A percentile compares a stretch with the other conserved stretches of the same genome.
Conservation (phyloP, 2,797 vertebrate species). For the Crenichthys baileyi region DNA sequence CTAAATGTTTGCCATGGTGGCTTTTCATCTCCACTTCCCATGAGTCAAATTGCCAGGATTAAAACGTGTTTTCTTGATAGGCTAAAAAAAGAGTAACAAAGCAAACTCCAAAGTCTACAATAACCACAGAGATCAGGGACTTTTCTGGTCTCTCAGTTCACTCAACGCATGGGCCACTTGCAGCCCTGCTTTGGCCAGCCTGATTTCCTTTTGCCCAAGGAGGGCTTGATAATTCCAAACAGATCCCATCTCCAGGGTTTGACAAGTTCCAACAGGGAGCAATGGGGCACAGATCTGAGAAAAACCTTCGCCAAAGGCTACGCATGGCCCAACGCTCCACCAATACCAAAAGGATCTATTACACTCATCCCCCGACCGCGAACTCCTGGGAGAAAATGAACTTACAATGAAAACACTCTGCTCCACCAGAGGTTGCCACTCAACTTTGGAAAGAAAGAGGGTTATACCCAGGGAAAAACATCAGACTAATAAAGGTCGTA, state of each 20-base stretch:
- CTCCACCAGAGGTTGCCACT: conserved; percentile 68
- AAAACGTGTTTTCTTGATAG: conserved; percentile 60
- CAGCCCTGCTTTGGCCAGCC: conserved; percentile 59
- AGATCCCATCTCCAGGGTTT: conserved; percentile 70
- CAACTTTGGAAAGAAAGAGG: conserved; percentile 52
- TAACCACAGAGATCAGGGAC: conserved; percentile 45
- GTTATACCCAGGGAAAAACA: conserved; percentile 33
- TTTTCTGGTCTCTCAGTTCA: conserved; percentile 54
- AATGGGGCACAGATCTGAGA: conserved; percentile 68
- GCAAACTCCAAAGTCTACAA: conserved; percentile 46
- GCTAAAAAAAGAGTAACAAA: conserved; percentile 49
- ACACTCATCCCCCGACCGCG: conserved; percentile 68
- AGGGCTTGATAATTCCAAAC: conserved; percentile 72
- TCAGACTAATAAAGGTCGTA: conserved; percentile 17
- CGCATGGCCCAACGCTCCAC: conserved; percentile 59
- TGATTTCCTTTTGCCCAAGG: conserved; percentile 73
- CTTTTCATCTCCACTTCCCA: conserved; percentile 57
- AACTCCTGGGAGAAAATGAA: conserved; percentile 73
- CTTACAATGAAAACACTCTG: conserved; percentile 70
- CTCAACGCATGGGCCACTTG: conserved; percentile 57
- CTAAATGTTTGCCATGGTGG: conserved; percentile 35
- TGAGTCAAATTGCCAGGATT: conserved; percentile 58
- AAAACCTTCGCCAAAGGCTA: conserved; percentile 74
- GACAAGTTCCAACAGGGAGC: conserved; percentile 77
- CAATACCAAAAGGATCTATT: conserved; percentile 75